These are phyloP conservation scores for Phataginus tricuspis DNA, from an alignment of 2,797 vertebrate species.

Conservation along the genomic window DNA sequence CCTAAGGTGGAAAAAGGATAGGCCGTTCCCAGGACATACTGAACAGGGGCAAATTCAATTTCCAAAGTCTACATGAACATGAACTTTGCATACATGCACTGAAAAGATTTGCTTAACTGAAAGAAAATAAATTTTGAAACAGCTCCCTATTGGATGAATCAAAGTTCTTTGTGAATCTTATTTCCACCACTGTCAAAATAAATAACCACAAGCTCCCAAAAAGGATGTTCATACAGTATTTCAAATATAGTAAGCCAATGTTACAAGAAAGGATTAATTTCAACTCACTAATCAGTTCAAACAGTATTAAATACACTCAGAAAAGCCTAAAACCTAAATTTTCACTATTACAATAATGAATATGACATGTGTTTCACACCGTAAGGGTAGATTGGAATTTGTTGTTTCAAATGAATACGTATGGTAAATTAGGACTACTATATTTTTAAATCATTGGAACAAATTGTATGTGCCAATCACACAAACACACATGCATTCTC, in stretches of 20 bases:
- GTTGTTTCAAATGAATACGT: conserved; percentile 13
- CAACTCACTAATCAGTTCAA: neutral
- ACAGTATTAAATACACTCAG: neutral
- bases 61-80: neutral
- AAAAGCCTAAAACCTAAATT: conserved; percentile 16
- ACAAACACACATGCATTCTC: neutral
- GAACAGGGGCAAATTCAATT: neutral
- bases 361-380: neutral
- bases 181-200: neutral
- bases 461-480: neutral
- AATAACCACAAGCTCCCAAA: neutral
- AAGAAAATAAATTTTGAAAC: neutral
- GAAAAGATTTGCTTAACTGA: neutral
- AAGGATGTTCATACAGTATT: neutral
- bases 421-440: neutral
- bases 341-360: neutral
- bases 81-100: neutral
- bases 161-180: neutral
- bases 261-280: neutral
- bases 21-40: neutral
- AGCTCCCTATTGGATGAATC: neutral
- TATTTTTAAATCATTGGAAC: neutral
- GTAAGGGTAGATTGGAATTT: neutral
- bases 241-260: neutral
- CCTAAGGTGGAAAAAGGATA: neutral